Base-by-base conservation (phyloP, 2,113 vertebrate genomes). In the Tragulus kanchil region DNA sequence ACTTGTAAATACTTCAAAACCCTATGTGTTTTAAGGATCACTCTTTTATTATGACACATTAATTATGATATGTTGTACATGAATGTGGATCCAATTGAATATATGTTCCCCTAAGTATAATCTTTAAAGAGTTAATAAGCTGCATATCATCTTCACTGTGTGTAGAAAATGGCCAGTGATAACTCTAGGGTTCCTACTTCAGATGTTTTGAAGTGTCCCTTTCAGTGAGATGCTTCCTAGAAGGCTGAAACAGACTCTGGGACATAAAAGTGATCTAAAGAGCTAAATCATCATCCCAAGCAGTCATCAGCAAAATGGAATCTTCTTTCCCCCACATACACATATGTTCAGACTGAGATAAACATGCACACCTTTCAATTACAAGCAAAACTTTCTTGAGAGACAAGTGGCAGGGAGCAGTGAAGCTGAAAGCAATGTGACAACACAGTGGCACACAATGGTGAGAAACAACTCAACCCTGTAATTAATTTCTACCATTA, bases 401-500 rank as follows among this genome's bases (percentile, higher is more conserved):
- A 98, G 98, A 98, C 97, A 98, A 98, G 98, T 98, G 98, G 98
- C 98, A 98, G 97, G 92, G 97, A 95, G 97, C 97, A 97, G 50
- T 98, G 97, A 97, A 97, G 98, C 98, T 96, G 97, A 98, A 99
- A 98, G 85, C 97, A 98, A 98, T 97, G 97, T 97, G 98, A 98
- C 98, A 98, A 98, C 98, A 98, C 90, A 64, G 98, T 96, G 98
- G 97, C 97, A 82, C 36, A 93, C 86, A 96, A 96, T 98, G 95
- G 97, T 97, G 95, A 93, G 96, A 98, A 99, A 98, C 98, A 99
- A 97, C 98, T 99, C 98, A 98, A 98, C 98, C 98, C 96, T 99
- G 98, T 99, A 99, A 99, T 99, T 99, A 98, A 99, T 98, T 99
- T 98, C 97, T 99, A 96, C 98, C 98, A 98, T 99, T 98, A 99